Conservation (phyloP, 2,888 invertebrate species). For the Seladonia tumulorum region DNA sequence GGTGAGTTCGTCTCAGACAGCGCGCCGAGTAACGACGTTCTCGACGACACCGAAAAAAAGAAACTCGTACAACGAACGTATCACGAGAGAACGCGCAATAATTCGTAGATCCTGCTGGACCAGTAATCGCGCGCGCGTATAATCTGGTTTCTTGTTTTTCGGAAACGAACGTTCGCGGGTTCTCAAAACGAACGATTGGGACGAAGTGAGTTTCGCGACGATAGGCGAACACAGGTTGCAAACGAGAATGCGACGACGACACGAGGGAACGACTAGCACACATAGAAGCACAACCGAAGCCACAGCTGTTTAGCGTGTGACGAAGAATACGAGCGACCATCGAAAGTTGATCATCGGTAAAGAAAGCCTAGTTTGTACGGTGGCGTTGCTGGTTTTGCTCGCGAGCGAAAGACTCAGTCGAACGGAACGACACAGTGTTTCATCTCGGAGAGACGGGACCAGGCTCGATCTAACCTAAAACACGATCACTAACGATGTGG, state of each 20-base stretch:
- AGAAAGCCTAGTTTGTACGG: slow-evolving; percentile 31
- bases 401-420: slow-evolving; percentile 24
- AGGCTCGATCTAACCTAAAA: not conserved
- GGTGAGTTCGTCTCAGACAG: slow-evolving; percentile 53
- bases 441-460: not conserved
- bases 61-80: not conserved
- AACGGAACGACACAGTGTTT: slow-evolving; percentile 29
- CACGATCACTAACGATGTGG: slow-evolving; percentile 63
- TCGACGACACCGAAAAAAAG: not conserved
- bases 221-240: not conserved
- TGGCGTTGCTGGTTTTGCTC: slow-evolving; percentile 41
- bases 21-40: slow-evolving; percentile 17
- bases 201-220: not conserved
- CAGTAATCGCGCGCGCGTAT: not conserved
- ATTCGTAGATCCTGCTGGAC: not conserved
- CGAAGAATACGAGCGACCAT: slow-evolving; percentile 37
- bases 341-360: slow-evolving; percentile 38
- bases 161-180: not conserved
- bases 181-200: not conserved
- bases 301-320: slow-evolving; percentile 35
- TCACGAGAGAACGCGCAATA: not conserved
- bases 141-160: not conserved
- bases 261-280: slow-evolving; percentile 40
- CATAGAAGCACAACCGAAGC: slow-evolving; percentile 27
- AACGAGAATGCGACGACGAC: slow-evolving; percentile 59